A percentile compares a stretch with the other conserved stretches of the same genome.
Conservation (phyloP, 2,888 invertebrate species). For the Troides oblongomaculatus region DNA sequence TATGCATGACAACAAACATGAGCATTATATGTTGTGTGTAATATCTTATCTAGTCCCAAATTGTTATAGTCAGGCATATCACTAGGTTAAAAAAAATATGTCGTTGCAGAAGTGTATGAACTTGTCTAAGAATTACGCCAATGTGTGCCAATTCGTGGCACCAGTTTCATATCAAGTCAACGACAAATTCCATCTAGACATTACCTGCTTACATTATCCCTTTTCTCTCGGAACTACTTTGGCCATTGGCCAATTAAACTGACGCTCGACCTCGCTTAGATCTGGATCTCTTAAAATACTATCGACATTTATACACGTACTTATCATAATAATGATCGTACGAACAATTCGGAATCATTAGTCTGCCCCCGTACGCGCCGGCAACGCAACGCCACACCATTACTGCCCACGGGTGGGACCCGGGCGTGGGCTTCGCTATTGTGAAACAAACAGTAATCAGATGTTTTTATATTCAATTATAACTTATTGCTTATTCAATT, state of each 20-base stretch:
- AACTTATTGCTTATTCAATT: slow-evolving; percentile 9
- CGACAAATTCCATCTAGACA: too few relatives aligned
- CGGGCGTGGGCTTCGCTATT: slow-evolving; percentile 17
- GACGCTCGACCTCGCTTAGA: slow-evolving; percentile 2
- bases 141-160: too few relatives aligned
- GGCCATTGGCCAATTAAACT: neutral
- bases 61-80: too few relatives aligned
- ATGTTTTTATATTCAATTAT: slow-evolving; percentile 27
- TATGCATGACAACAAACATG: too few relatives aligned
- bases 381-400: slow-evolving; percentile 11
- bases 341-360: slow-evolving; percentile 24
- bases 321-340: slow-evolving; percentile 26
- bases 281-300: neutral
- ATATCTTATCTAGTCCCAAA: too few relatives aligned
- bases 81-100: too few relatives aligned
- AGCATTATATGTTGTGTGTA: too few relatives aligned
- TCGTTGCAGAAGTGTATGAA: too few relatives aligned
- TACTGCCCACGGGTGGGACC: slow-evolving; percentile 20
- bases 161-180: too few relatives aligned
- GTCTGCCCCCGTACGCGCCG: neutral
- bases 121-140: too few relatives aligned
- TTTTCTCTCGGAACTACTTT: neutral
- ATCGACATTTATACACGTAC: slow-evolving; percentile 21
- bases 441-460: slow-evolving; percentile 13
- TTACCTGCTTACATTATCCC: too few relatives aligned